Evolutionary conservation across 1,140 invertebrate genomes (phyloP).

Genomic region (Brachionus calyciflorus): DNA sequence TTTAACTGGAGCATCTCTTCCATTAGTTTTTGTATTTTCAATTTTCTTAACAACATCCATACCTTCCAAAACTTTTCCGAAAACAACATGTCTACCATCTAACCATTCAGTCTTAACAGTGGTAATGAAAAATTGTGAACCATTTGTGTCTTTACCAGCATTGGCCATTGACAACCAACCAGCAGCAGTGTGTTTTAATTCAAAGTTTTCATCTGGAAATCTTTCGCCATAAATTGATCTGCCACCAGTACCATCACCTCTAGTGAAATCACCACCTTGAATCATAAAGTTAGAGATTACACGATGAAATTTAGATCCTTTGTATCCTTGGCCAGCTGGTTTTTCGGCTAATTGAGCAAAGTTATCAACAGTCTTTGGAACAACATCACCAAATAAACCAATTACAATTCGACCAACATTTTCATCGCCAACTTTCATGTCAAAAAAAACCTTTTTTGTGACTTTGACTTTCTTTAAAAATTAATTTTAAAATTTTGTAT

Average conservation of each 20-base stretch:
- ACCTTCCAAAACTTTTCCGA: conserved; percentile 74
- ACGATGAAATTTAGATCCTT: conserved; percentile 56
- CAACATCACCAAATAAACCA: conserved; percentile 91
- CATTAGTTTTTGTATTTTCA: conserved; percentile 66
- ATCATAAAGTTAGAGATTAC: conserved; percentile 59
- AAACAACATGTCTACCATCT: conserved; percentile 88
- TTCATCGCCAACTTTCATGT: conserved; percentile 75
- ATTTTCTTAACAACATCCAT: conserved; percentile 50
- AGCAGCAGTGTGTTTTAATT: conserved; percentile 78
- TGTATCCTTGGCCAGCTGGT: conserved; percentile 50
- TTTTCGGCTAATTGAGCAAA: conserved; percentile 63
- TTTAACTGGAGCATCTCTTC: conserved; percentile 68
- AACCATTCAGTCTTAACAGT: conserved; percentile 78
- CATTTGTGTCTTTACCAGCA: conserved; percentile 57
- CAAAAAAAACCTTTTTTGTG: conserved; percentile 75
- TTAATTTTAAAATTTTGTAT: background rate
- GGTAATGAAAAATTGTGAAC: conserved; percentile 60
- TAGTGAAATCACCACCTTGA: conserved; percentile 58
- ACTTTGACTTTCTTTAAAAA: conserved; percentile 41
- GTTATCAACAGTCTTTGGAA: conserved; percentile 96
- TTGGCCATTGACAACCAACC: conserved; percentile 84
- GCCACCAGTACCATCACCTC: conserved; percentile 56
- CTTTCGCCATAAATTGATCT: conserved; percentile 81
- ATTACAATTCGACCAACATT: conserved; percentile 85
- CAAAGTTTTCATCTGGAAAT: conserved; percentile 95